These are phyloP conservation scores for Plecturocebus donacophilus DNA, from an alignment of 2,113 vertebrate genomes.

Conservation along the genomic window DNA sequence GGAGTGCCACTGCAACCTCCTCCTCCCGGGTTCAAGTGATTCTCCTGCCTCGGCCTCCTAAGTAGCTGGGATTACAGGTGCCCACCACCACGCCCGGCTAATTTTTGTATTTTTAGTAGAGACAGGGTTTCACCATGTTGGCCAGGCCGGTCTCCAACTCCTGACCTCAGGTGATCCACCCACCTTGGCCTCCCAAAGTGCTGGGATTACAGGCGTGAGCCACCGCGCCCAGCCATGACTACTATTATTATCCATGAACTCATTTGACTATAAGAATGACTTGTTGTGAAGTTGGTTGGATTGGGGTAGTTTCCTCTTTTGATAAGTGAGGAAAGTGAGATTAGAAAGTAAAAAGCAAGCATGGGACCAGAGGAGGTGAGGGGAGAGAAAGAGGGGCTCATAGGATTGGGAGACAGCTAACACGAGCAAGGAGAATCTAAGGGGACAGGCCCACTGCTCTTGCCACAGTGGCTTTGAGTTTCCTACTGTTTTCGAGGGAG, in stretches of 20 bases:
- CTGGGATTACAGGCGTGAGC: not conserved
- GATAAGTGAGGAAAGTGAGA: not conserved
- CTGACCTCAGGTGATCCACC: not conserved
- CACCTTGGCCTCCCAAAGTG: not conserved
- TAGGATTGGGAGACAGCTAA: not conserved
- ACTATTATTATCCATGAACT: not conserved
- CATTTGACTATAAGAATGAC: not conserved
- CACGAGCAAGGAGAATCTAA: accelerated
- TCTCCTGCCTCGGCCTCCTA: not conserved
- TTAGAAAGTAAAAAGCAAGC: not conserved
- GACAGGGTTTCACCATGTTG: not conserved
- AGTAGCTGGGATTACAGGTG: not conserved
- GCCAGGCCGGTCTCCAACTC: not conserved
- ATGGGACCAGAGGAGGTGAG: not conserved
- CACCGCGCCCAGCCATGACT: not conserved
- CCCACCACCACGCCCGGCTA: not conserved
- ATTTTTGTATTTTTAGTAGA: not conserved
- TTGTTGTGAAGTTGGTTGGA: not conserved
- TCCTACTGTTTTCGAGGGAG: not conserved
- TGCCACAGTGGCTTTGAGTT: not conserved
- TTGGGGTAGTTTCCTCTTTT: not conserved
- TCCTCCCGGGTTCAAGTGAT: not conserved
- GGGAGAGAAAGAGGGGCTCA: not conserved
- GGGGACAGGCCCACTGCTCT: not conserved
- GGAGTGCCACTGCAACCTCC: not conserved